Conservation (phyloP, 2,888 invertebrate genomes). For the Drosophila picticornis region DNA sequence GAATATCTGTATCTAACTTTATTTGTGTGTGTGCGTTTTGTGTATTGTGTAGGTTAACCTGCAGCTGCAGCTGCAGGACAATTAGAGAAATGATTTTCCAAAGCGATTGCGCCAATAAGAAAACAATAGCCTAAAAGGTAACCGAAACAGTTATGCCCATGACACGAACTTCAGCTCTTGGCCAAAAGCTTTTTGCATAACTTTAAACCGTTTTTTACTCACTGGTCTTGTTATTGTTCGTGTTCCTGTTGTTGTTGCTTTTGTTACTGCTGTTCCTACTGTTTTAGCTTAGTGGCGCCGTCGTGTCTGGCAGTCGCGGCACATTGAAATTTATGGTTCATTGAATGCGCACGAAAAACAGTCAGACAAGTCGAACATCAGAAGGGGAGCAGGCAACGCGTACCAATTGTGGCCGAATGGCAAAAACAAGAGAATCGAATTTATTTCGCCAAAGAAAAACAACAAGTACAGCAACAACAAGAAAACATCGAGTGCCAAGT, state of each 20-base stretch:
- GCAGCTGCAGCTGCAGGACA: conserved; percentile 43
- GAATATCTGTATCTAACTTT: conserved; percentile 20
- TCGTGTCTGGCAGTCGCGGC: conserved; percentile 70
- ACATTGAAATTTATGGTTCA: conserved; percentile 81
- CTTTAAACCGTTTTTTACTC: conserved; percentile 62
- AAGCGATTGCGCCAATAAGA: conserved; percentile 6
- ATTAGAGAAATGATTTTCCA: conserved; percentile 47
- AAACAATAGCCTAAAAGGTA: conserved; percentile 38
- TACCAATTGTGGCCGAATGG: conserved; percentile 51
- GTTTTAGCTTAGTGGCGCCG: conserved; percentile 59
- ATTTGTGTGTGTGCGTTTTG: conserved; percentile 2
- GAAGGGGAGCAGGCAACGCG: conserved; percentile 12
- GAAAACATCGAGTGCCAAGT: conserved; percentile 35
- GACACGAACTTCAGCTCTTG: conserved; percentile 38
- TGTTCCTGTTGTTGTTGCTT: conserved; percentile 15
- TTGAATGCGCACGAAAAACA: conserved; percentile 81
- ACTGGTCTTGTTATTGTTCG: conserved; percentile 14
- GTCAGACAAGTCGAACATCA: conserved; percentile 46
- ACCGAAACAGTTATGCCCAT: conserved; percentile 47
- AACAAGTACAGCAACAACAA: background rate
- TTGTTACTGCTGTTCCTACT: conserved; percentile 12
- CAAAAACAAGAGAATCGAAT: conserved; percentile 74
- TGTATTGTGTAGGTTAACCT: conserved; percentile 32
- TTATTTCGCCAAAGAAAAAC: conserved; percentile 50
- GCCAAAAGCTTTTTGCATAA: conserved; percentile 52